These are phyloP conservation scores for Dasyornis broadbenti DNA, from an alignment of 2,113 vertebrate species.

Conservation along the genomic window DNA sequence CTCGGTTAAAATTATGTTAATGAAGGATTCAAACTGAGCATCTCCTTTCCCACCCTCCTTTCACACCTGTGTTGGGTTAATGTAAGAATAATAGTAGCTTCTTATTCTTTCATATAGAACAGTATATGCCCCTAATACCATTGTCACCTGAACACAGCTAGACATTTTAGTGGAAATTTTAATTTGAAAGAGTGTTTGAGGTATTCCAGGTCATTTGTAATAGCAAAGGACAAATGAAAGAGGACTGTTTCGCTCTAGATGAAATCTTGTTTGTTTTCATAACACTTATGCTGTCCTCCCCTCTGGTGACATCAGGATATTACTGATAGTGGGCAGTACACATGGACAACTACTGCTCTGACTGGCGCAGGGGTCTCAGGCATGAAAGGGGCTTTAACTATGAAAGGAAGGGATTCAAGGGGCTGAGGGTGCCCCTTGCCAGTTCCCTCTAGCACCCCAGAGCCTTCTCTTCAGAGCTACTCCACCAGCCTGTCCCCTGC, in stretches of 20 bases:
- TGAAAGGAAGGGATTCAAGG: neutral
- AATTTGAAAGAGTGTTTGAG: neutral
- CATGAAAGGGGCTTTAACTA: neutral
- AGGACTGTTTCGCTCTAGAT: neutral
- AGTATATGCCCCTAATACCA: neutral
- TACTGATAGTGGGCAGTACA: neutral
- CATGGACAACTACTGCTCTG: neutral
- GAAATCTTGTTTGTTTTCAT: neutral
- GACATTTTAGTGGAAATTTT: neutral
- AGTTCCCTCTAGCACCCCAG: fast-evolving
- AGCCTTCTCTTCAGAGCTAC: neutral
- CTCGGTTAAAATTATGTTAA: neutral
- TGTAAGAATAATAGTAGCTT: neutral
- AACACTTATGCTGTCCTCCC: neutral
- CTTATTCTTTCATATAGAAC: neutral
- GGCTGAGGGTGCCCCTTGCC: fast-evolving
- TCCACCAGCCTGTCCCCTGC: neutral
- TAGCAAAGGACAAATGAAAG: neutral
- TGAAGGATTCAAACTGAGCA: neutral
- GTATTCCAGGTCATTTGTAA: neutral
- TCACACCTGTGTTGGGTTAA: neutral
- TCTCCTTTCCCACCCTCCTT: neutral
- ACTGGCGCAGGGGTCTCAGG: fast-evolving
- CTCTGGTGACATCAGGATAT: neutral
- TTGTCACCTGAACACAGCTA: neutral